Base-by-base conservation (phyloP, 2,888 invertebrate species). In the Zelleria hepariella region DNA sequence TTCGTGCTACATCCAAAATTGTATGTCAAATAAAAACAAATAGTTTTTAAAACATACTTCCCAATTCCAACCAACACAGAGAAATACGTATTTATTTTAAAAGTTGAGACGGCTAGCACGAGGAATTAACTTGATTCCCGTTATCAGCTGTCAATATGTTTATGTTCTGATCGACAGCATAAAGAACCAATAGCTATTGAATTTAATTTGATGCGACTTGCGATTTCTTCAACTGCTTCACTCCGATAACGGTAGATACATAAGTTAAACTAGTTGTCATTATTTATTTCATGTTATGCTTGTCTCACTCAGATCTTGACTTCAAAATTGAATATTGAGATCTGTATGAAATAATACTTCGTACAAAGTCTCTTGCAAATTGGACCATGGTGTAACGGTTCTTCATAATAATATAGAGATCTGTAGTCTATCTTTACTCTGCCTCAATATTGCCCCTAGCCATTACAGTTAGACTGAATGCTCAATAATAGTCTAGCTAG, bases 111-210 rank as follows among this genome's bases (percentile, higher is more conserved):
- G 69, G 68, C 66, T 70, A 66, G 69, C 69, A 74, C 74, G 72
- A 71, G 72, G 72, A 74, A 72, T 71, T 72, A 73, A 71, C 77
- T 74, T 72, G 68, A 67, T 72, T 78, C 77, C 77, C 86, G 86
- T 84, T 86, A 86, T 71, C 70, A 68, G 70, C 79, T 80, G 82
- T 81, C 81, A 78, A 78, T 77, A 70, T 71, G 73, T 72, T 77
- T 72, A 71, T 80, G 80, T n/a, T 80, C 82, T 78, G 82, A 84
- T 80, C 73, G 76, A 79, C 77, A 72, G 67, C 15, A 18, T 3
- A 8, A n/a, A n/a, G n/a, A n/a, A n/a, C n/a, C n/a, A n/a, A n/a
- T n/a, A n/a, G n/a, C n/a, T n/a, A n/a, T n/a, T n/a, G n/a, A 21
- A 42, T 70, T 66, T 58, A 58, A 56, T 53, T 59, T 61, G 26